Evolutionary conservation across 2,113 vertebrate genomes (phyloP).

Genomic region (Engystomops pustulosus): DNA sequence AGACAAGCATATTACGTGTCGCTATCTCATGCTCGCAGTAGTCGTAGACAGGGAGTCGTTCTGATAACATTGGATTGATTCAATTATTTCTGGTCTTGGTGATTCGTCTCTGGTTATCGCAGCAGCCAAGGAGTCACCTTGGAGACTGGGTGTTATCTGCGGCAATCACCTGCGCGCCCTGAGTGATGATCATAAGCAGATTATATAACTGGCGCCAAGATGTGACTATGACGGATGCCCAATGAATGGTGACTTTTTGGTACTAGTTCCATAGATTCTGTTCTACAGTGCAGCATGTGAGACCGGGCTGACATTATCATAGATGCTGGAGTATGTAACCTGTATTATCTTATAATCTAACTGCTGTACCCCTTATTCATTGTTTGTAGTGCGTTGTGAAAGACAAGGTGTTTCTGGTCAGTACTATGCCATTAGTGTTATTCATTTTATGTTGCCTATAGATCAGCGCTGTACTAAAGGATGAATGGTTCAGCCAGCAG

Average conservation of each 20-base stretch:
- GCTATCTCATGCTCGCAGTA: neutral
- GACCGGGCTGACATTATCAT: too few relatives aligned
- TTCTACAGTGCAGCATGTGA: too few relatives aligned
- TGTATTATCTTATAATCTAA: too few relatives aligned
- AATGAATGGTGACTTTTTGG: too few relatives aligned
- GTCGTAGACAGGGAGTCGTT: neutral
- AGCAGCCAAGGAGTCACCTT: neutral
- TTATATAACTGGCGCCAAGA: neutral
- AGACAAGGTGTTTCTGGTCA: too few relatives aligned
- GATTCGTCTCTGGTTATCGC: neutral
- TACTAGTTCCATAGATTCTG: too few relatives aligned
- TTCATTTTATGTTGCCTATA: neutral
- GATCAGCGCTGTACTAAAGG: neutral
- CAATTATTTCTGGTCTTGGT: neutral
- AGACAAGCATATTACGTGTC: neutral
- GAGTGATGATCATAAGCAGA: neutral
- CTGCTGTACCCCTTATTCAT: too few relatives aligned
- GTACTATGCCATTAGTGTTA: too few relatives aligned
- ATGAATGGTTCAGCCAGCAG: too few relatives aligned
- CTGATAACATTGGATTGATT: neutral
- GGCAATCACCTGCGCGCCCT: neutral
- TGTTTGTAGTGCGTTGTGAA: too few relatives aligned
- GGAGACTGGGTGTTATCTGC: constrained; percentile 9
- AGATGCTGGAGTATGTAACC: neutral
- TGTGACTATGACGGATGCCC: neutral